Evolutionary conservation across 2,888 invertebrate genomes (phyloP).

Genomic region (Nebria brevicollis): DNA sequence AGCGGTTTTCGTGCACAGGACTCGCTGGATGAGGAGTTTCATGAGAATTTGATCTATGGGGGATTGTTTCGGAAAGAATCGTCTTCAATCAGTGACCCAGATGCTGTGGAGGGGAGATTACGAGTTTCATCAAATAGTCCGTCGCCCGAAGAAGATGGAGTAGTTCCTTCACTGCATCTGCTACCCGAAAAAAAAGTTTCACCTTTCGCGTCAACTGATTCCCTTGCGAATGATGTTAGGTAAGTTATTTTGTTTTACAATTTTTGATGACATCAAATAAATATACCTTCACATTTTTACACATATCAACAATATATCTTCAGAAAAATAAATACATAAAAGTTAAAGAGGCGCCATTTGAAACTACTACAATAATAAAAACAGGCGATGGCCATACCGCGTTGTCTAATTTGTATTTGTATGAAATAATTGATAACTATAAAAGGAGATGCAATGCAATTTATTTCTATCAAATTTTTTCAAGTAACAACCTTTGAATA

Average conservation of each 20-base stretch:
- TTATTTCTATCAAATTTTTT: too few species aligned
- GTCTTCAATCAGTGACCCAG: constrained; percentile 59
- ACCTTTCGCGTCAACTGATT: constrained; percentile 85
- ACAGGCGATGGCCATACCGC: too few species aligned
- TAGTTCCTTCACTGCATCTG: constrained; percentile 62
- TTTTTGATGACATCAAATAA: not conserved
- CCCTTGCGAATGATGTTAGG: constrained; percentile 79
- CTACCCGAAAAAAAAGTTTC: constrained; percentile 68
- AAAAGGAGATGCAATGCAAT: too few species aligned
- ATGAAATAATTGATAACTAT: too few species aligned
- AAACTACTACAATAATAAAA: too few species aligned
- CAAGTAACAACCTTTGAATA: not conserved
- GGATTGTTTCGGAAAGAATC: constrained; percentile 78
- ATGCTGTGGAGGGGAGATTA: constrained; percentile 48
- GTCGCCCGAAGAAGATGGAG: constrained; percentile 64
- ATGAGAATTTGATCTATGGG: constrained; percentile 82
- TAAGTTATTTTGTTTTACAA: constrained; percentile 47
- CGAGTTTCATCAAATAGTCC: constrained; percentile 41
- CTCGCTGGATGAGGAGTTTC: constrained; percentile 77
- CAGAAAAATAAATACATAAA: too few species aligned
- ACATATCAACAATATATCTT: too few species aligned
- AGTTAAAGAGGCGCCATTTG: too few species aligned
- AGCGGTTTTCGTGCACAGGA: constrained; percentile 58
- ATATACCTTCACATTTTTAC: too few species aligned
- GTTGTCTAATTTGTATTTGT: too few species aligned